Base-by-base conservation (phyloP, 2,888 invertebrate genomes). In the Leptinotarsa rubiginosa region DNA sequence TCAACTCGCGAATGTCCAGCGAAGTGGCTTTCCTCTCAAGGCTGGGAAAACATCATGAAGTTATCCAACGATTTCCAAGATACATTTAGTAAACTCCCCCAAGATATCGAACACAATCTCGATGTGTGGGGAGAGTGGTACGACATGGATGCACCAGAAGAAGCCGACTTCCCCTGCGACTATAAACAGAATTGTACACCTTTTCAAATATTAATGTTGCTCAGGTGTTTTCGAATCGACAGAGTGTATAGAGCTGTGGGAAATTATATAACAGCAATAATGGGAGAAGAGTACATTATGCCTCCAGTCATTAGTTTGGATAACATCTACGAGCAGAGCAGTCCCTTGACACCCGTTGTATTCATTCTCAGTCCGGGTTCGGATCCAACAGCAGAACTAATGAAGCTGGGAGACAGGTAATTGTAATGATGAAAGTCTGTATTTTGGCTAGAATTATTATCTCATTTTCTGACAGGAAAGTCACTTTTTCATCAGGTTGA, bases 321-420 rank as follows among this genome's bases (percentile, higher is more conserved):
- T 78, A 91, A 92, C 83, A 95, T 97, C 82, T 95, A 91, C 85
- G 95, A 96, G 78, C 96, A 97, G 86, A 96, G 96, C 73, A 92
- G 93, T 0, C 92, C 95, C 0, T 91, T 88, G 20, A 96, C 95
- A 50, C 97, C 98, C 0, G 94, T 98, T 3, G 94, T 97, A 80
- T 98, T 98, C 85, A 95, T 98, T 78, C 89, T 98, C 65, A 97
- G 97, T 79, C 96, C 97, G 15, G 98, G 98, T 0, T 97, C 97
- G 0, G 97, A 98, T 88, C 97, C 98, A 0, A 94, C 97, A 0
- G 93, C 93, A 74, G 96, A 96, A 83, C 88, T 96, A 69, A 93
- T 95, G 91, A 95, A 95, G 87, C 86, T 96, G 18, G 94, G 95
- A 7, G 92, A 94, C 78, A 88, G 92, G 80, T 82, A 75, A 75